Percentiles rank a stretch among this genome's conserved stretches.
Conservation (phyloP, 2,797 vertebrate genomes). For the Sternarchorhynchus goeldii region DNA sequence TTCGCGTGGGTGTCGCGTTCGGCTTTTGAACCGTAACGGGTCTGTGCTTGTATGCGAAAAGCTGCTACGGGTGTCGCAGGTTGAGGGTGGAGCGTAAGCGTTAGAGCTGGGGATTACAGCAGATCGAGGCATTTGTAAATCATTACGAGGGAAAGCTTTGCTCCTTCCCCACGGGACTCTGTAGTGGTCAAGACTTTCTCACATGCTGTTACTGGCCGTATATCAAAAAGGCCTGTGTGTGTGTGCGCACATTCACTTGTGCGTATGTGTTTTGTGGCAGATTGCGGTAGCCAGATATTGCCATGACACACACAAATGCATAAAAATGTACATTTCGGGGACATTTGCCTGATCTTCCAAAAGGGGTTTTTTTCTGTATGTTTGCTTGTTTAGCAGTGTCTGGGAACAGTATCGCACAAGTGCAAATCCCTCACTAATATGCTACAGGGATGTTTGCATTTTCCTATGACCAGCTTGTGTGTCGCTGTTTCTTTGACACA, state of each 20-base stretch:
- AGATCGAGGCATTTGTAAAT: conserved; percentile 45
- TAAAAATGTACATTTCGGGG: too few relatives aligned
- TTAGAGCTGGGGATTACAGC: conserved; percentile 37
- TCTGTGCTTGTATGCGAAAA: conserved; percentile 39
- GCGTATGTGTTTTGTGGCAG: background rate
- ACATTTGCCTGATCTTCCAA: too few relatives aligned
- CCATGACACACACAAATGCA: too few relatives aligned
- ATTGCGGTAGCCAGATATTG: too few relatives aligned
- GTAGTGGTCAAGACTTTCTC: conserved; percentile 26
- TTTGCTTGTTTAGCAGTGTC: too few relatives aligned
- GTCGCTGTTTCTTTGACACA: background rate
- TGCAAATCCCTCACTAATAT: too few relatives aligned
- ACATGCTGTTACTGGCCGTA: conserved; percentile 23
- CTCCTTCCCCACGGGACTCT: conserved; percentile 20
- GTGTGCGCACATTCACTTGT: background rate
- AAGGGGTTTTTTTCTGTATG: too few relatives aligned
- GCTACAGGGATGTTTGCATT: background rate
- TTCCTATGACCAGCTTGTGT: background rate
- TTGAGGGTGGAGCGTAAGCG: conserved; percentile 24
- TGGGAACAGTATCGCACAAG: too few relatives aligned
- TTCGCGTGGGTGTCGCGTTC: conserved; percentile 25
- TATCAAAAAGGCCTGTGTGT: conserved; percentile 27
- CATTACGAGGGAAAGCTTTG: conserved; percentile 35
- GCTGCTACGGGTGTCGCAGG: conserved; percentile 35
- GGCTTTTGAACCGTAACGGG: conserved; percentile 34